Base-by-base conservation (phyloP, 1,140 invertebrate genomes). In the Drepana arcuata region DNA sequence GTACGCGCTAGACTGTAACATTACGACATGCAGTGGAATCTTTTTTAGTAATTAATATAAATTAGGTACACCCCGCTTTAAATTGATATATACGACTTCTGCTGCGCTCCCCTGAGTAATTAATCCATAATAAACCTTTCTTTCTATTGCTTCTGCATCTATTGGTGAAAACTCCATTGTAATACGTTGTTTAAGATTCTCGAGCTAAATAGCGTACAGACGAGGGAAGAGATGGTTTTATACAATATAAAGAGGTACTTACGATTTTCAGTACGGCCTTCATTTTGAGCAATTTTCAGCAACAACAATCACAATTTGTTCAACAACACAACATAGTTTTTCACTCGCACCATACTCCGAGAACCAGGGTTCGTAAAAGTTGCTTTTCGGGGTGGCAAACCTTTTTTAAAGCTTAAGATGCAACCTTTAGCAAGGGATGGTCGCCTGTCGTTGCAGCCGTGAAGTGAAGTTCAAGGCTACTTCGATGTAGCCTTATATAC, bases 391-490 rank as follows among this genome's bases (percentile, higher is more conserved):
- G 31, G 29, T 11, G 15, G 15, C 14, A 18, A 36, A 23, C 32
- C n/a, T n/a, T n/a, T n/a, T n/a, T n/a, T n/a, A n/a, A n/a, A n/a
- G n/a, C n/a, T n/a, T n/a, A n/a, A n/a, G n/a, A n/a, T n/a, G n/a
- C n/a, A n/a, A n/a, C n/a, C n/a, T n/a, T n/a, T n/a, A n/a, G n/a
- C n/a, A n/a, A n/a, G n/a, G 42, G 28, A 27, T 38, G 44, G 34
- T 48, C 44, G 52, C 34, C 40, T 34, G 31, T 39, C 29, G 36
- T 26, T 14, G 42, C 41, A 10, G 53, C 60, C 61, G 48, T 62
- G 63, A 68, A 78, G 61, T 81, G 72, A 77, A 74, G 77, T 78
- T 81, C 73, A 78, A 81, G 77, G 73, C 63, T 74, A 65, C 49
- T 52, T 25, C 41, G 46, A 38, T 14, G 27, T 45, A 60, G 59